These are phyloP conservation scores for Crotophaga sulcirostris DNA, from an alignment of 2,113 vertebrate genomes.

Conservation along the genomic window DNA sequence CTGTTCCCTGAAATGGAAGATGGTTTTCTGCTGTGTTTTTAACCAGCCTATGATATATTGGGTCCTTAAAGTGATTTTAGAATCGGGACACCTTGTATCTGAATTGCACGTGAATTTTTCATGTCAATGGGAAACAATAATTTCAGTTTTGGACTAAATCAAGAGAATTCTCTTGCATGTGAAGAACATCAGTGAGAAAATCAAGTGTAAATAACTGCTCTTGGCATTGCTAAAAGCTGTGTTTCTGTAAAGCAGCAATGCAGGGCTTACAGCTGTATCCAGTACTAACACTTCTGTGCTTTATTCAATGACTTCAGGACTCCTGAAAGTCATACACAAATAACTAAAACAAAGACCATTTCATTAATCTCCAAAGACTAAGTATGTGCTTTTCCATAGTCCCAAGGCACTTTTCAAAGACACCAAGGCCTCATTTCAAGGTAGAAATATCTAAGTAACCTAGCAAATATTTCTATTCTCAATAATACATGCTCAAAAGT, in stretches of 20 bases:
- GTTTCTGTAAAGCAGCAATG: neutral
- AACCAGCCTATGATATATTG: neutral
- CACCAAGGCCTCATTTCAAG: neutral
- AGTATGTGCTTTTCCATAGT: neutral
- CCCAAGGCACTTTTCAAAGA: neutral
- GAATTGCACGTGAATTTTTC: neutral
- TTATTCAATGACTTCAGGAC: neutral
- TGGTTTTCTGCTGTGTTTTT: neutral
- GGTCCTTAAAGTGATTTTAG: neutral
- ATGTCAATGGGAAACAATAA: neutral
- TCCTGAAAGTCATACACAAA: neutral
- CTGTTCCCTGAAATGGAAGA: neutral
- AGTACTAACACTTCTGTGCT: neutral
- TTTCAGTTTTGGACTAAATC: neutral
- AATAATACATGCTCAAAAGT: neutral
- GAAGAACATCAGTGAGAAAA: neutral
- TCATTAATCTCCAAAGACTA: neutral
- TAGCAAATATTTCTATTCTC: neutral
- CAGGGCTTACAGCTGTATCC: neutral
- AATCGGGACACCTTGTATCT: neutral
- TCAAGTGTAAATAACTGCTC: neutral
- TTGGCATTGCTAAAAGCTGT: neutral
- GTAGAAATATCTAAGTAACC: neutral
- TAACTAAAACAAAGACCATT: neutral
- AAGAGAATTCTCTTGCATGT: neutral